Evolutionary conservation across 2,888 invertebrate genomes (phyloP).

Genomic region (Emmelina monodactyla): DNA sequence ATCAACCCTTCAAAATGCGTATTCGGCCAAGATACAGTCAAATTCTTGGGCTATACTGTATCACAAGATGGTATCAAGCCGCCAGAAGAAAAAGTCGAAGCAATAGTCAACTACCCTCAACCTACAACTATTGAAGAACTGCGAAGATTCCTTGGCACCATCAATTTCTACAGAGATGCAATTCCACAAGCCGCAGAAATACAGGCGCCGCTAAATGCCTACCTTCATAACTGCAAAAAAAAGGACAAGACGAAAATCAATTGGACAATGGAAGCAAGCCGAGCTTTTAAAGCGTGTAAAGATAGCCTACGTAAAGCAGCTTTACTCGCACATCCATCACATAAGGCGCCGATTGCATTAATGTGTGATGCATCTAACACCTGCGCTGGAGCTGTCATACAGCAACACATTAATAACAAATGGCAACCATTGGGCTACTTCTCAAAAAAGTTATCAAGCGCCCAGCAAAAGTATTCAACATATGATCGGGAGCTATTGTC

Average conservation of each 20-base stretch:
- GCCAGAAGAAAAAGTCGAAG: neutral
- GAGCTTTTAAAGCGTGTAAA: slow-evolving; percentile 16
- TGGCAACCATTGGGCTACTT: neutral
- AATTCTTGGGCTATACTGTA: slow-evolving; percentile 3
- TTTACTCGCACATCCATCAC: slow-evolving; percentile 16
- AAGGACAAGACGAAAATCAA: slow-evolving; percentile 14
- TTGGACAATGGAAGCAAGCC: slow-evolving; percentile 13
- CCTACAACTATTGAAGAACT: slow-evolving; percentile 8
- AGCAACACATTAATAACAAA: too few relatives aligned
- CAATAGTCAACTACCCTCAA: too few relatives aligned
- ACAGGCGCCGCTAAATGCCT: slow-evolving; percentile 20
- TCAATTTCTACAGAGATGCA: slow-evolving; percentile 26
- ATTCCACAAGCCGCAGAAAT: slow-evolving; percentile 20
- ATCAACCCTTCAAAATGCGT: slow-evolving; percentile 6
- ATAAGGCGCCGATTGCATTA: too few relatives aligned
- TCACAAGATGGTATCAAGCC: neutral
- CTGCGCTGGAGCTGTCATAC: too few relatives aligned
- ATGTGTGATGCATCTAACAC: too few relatives aligned
- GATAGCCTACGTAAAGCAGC: slow-evolving; percentile 16
- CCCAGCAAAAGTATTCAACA: slow-evolving; percentile 23
- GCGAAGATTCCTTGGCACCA: slow-evolving; percentile 13
- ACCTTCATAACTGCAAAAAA: slow-evolving; percentile 13
- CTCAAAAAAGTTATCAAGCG: slow-evolving; percentile 18
- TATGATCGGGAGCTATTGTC: slow-evolving; percentile 16
- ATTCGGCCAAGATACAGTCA: slow-evolving; percentile 1